Base-by-base conservation (phyloP, 2,113 vertebrate species). In the Conger conger region DNA sequence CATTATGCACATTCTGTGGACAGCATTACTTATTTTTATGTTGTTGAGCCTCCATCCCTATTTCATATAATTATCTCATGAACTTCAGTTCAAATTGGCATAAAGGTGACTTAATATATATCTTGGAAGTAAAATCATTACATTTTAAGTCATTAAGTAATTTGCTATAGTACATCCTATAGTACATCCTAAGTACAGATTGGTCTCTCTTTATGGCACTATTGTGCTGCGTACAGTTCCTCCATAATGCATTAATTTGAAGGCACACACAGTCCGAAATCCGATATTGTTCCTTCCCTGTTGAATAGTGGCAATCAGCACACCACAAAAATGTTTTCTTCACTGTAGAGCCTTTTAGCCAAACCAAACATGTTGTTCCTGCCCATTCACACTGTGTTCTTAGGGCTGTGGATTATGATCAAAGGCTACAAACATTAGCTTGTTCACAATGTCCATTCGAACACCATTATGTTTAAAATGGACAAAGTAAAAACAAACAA, bases 401-500 rank as follows among this genome's bases (percentile, higher is more conserved):
- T 38, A 79, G 33, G 57, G 40, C 73, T 77, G 20, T 84, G 73
- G 30, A 78, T 50, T 23, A 38, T 57, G 27, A 54, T 53, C 27
- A 33, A 54, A 33, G 50, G 35, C 60, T 13, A 79, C 45, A 84
- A 84, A 23, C 42, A 54, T 30, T 84, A 36, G 17, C 76, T 30
- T 77, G 76, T 57, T 57, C 54, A 54, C 9, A 8, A 37, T 53
- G 42, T 36, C 36, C 36, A 37, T 36, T n/a, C n/a, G 68, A 27
- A 9, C 30, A n/a, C 16, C 11, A 53, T 78, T 54, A n/a, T 45
- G 45, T 40, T 84, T 42, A 84, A 45, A 79, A 79, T 38, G 18
- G 40, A 84, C 35, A 35, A 82, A 83, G 63, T 27, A 73, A 82
- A 38, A 73, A 42, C 36, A 38, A 42, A 40, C 23, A 79, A 42